Evolutionary conservation across 2,888 invertebrate species (phyloP).

Genomic region (Adelphocoris suturalis): DNA sequence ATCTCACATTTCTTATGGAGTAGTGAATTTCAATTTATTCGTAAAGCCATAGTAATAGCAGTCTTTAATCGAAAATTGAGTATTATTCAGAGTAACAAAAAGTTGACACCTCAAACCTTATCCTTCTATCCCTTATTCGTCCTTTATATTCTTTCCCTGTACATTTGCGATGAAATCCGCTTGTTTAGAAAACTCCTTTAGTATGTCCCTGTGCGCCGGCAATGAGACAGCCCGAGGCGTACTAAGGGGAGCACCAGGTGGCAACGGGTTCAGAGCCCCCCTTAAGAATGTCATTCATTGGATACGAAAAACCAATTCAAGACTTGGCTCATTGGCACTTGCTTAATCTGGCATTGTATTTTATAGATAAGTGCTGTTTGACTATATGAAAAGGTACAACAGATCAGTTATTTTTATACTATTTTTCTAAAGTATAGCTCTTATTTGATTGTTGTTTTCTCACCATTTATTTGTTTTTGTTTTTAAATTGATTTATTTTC

Average conservation of each 20-base stretch:
- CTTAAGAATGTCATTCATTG: constrained; percentile 69
- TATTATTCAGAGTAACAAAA: not conserved
- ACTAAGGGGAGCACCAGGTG: constrained; percentile 72
- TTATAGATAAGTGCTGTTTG: constrained; percentile 71
- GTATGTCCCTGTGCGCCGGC: constrained; percentile 68
- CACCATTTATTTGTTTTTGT: constrained; percentile 38
- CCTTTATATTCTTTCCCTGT: not conserved
- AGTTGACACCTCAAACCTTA: not conserved
- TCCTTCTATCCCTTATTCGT: not conserved
- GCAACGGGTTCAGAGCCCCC: constrained; percentile 74
- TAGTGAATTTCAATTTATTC: not conserved
- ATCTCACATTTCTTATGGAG: not conserved
- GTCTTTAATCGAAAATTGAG: not conserved
- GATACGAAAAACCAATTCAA: constrained; percentile 74
- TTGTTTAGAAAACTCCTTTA: not conserved
- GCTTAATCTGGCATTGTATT: constrained; percentile 74
- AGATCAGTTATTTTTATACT: constrained; percentile 73
- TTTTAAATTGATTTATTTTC: constrained; percentile 41
- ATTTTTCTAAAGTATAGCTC: not conserved
- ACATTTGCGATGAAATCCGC: not conserved
- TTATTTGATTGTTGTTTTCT: constrained; percentile 45
- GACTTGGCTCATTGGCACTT: constrained; percentile 75
- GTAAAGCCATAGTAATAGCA: no score
- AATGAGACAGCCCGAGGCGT: constrained; percentile 73
- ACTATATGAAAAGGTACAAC: constrained; percentile 73